phyloP scores from a whole-genome alignment of 1,140 invertebrate species.

The Rhyzopertha dominica region DNA sequence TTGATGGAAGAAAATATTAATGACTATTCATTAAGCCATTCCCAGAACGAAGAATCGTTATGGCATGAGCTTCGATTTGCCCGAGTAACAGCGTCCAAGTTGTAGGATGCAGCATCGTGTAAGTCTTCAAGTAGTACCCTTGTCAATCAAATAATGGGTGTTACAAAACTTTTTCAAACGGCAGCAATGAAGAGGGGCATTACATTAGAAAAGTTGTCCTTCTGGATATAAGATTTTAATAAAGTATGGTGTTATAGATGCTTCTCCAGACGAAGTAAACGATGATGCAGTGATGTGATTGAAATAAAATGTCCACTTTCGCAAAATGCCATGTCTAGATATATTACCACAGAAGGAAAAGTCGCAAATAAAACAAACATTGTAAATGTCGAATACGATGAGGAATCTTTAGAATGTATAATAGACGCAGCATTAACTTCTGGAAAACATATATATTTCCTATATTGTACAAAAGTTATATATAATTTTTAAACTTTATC shows the following conservation, averaged over 20 bases:
- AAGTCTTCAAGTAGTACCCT: constrained; percentile 31
- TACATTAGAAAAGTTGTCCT: constrained; percentile 21
- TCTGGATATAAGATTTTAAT: constrained; percentile 12
- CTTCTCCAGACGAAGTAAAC: constrained; percentile 6
- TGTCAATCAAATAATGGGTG: constrained; percentile 27
- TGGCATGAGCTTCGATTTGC: constrained; percentile 38
- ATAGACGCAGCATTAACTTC: too few species aligned
- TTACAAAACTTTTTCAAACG: constrained; percentile 22
- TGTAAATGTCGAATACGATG: too few species aligned
- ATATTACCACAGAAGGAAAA: constrained; percentile 32
- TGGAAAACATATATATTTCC: too few species aligned
- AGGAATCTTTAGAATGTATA: too few species aligned
- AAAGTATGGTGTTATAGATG: constrained; percentile 4
- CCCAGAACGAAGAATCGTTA: constrained; percentile 21
- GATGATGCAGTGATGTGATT: constrained; percentile 6
- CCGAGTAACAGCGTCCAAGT: constrained; percentile 40
- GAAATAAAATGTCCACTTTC: constrained; percentile 35
- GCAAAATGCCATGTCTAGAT: constrained; percentile 34
- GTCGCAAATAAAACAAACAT: constrained; percentile 25
- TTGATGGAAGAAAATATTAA: constrained; percentile 17
- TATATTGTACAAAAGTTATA: too few species aligned
- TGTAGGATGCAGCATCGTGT: constrained; percentile 36
- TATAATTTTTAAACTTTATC: too few species aligned
- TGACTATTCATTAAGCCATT: constrained; percentile 14
- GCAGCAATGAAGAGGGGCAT: constrained; percentile 27